Percentiles rank a stretch among this genome's conserved stretches.
Evolutionary conservation across 2,113 vertebrate genomes (phyloP).

Genomic region (Raja brachyura): DNA sequence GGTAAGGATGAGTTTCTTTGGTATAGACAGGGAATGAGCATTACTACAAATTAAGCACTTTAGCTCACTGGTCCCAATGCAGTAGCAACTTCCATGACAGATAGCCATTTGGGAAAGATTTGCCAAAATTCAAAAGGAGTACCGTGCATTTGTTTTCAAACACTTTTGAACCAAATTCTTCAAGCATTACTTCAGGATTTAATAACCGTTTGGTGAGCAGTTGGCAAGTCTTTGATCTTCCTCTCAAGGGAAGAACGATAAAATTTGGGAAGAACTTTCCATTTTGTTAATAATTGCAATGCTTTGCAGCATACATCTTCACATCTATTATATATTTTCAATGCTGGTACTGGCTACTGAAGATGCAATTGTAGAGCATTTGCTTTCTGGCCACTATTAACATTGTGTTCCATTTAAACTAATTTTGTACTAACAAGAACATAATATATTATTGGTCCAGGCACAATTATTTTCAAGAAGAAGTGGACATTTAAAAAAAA

Average conservation of each 20-base stretch:
- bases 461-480: background rate
- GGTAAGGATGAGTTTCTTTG: no score
- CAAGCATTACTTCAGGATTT: background rate
- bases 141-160: background rate
- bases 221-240: background rate
- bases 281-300: no score
- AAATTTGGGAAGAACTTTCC: background rate
- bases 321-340: background rate
- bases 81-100: background rate
- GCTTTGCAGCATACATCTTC: background rate
- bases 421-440: background rate
- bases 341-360: background rate
- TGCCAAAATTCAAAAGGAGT: background rate
- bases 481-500: no score
- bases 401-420: background rate
- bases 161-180: background rate
- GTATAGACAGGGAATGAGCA: background rate
- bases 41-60: no score
- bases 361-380: background rate
- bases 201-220: background rate
- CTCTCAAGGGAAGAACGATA: background rate
- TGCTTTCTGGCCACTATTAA: background rate
- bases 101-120: background rate
- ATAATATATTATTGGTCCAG: background rate
- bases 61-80: background rate